These are phyloP conservation scores for Phalacrocorax brasilianus DNA, from an alignment of 2,113 vertebrate species.

Conservation along the genomic window DNA sequence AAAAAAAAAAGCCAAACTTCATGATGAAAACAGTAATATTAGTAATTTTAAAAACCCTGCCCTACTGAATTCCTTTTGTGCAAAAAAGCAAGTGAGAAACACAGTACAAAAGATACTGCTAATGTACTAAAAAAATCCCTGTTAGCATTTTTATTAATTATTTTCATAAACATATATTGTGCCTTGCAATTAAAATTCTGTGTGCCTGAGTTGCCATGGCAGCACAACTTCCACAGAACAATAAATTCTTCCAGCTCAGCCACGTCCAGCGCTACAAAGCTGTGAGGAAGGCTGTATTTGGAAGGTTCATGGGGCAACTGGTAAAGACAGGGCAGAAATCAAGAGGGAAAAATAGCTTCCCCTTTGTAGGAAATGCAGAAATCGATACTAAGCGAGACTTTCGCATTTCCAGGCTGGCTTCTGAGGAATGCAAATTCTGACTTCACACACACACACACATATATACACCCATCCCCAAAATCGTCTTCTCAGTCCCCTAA, in stretches of 20 bases:
- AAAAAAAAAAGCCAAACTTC: background rate
- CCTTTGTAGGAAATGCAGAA: background rate
- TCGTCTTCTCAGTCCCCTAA: conserved; percentile 9
- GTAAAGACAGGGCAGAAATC: background rate
- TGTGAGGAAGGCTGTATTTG: background rate
- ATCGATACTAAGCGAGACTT: background rate
- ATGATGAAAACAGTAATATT: background rate
- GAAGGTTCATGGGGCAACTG: background rate
- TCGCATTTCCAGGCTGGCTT: background rate
- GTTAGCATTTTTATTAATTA: conserved; percentile 32
- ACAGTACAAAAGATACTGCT: background rate
- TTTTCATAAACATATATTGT: conserved; percentile 55
- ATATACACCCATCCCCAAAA: background rate
- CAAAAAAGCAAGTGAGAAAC: background rate
- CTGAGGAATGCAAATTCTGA: background rate
- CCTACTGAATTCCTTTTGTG: background rate
- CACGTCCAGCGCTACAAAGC: background rate
- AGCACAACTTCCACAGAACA: conserved; percentile 58
- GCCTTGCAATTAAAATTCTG: conserved; percentile 67
- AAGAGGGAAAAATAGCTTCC: background rate
- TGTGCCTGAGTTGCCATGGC: conserved; percentile 68
- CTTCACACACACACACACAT: background rate
- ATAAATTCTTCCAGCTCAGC: conserved; percentile 52
- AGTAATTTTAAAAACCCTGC: background rate
- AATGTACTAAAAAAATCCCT: background rate